These are phyloP conservation scores for Diarsia dahlii DNA, from an alignment of 2,888 invertebrate genomes.

Conservation along the genomic window DNA sequence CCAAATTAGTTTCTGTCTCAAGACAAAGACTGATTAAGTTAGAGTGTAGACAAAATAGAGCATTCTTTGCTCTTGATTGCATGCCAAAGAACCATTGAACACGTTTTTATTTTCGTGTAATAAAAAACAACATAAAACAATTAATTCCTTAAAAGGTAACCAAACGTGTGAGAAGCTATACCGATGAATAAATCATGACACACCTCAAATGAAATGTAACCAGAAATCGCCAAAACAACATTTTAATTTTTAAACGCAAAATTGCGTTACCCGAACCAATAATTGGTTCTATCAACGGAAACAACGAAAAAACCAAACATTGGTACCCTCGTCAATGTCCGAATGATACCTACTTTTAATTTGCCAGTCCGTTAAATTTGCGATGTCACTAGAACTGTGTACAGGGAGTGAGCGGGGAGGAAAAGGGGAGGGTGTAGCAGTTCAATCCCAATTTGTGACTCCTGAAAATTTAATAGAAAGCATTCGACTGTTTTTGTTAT, in stretches of 20 bases:
- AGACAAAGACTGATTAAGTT: not conserved
- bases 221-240: conserved; percentile 10
- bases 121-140: conserved; percentile 6
- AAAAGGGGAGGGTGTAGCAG: conserved; percentile 42
- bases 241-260: conserved; percentile 42
- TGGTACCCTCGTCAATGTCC: conserved; percentile 80
- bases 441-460: conserved; percentile 66
- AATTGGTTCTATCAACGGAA: conserved; percentile 64
- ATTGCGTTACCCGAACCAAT: conserved; percentile 35
- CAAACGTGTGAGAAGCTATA: not conserved
- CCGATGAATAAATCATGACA: conserved; percentile 29
- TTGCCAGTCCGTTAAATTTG: conserved; percentile 78
- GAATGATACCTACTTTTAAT: conserved; percentile 79
- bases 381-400: conserved; percentile 69
- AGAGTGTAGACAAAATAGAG: not conserved
- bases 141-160: not conserved
- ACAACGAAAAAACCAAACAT: conserved; percentile 63
- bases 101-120: not conserved
- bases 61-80: not conserved
- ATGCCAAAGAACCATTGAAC: not conserved
- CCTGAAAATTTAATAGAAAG: conserved; percentile 43
- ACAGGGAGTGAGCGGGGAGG: not conserved
- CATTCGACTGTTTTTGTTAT: conserved; percentile 31
- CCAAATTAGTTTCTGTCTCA: not conserved
- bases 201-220: conserved; percentile 17